Conservation (phyloP, 2,113 vertebrate species). For the Donacobius atricapilla region DNA sequence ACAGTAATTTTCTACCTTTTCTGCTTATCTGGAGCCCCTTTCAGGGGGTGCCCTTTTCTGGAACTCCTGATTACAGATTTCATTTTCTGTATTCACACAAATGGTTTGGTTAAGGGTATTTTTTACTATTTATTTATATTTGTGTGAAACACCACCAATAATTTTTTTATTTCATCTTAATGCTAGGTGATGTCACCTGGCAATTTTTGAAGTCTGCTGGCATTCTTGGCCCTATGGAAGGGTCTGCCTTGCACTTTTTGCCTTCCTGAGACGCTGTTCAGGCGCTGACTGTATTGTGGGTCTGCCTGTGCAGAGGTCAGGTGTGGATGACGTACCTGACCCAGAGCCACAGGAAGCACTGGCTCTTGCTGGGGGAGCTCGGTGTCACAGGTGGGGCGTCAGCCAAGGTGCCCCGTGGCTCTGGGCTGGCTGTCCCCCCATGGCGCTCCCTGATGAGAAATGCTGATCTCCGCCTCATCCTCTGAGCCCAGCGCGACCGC, state of each 20-base stretch:
- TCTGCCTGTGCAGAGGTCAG: not conserved
- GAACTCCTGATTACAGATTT: not conserved
- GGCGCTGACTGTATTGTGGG: not conserved
- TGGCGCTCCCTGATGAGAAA: not conserved
- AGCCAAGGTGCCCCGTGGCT: not conserved
- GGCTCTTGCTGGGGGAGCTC: fast-evolving
- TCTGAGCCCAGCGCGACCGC: not conserved
- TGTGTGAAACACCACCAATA: not conserved
- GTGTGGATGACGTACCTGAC: fast-evolving
- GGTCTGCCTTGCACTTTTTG: not conserved
- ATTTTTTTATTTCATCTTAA: not conserved
- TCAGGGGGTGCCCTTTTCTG: not conserved
- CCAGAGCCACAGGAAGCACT: fast-evolving
- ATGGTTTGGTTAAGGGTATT: not conserved
- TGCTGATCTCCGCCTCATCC: too few relatives aligned
- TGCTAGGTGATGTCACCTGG: not conserved
- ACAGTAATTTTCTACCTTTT: not conserved
- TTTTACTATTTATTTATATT: not conserved
- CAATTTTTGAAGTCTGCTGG: not conserved
- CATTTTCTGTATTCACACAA: not conserved
- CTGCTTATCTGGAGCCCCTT: not conserved
- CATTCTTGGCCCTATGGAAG: not conserved
- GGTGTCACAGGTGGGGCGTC: fast-evolving
- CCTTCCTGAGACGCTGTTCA: not conserved
- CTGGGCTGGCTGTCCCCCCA: not conserved